These are phyloP conservation scores for Gortyna flavago DNA, from an alignment of 2,888 invertebrate species.

Conservation along the genomic window DNA sequence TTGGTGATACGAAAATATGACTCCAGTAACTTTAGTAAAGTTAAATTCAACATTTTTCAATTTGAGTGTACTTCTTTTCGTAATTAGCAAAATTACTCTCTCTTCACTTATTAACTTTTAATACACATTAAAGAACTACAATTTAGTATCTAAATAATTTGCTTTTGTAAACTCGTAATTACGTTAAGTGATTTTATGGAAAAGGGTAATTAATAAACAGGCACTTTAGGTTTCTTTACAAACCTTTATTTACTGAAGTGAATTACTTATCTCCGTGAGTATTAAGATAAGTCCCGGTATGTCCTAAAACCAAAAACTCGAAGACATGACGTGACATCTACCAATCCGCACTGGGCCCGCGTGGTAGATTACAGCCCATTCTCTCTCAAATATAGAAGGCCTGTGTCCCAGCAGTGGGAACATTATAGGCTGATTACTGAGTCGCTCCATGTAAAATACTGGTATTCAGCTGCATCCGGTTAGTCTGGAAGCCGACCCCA, in stretches of 20 bases:
- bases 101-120: background rate
- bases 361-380: no score
- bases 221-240: background rate
- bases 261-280: background rate
- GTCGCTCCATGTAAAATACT: no score
- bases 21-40: slow-evolving; percentile 31
- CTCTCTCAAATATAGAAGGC: no score
- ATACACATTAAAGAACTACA: background rate
- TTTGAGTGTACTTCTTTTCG: slow-evolving; percentile 12
- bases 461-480: no score
- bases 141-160: background rate
- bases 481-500: no score
- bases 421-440: no score
- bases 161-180: background rate
- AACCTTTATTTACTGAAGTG: no score
- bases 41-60: slow-evolving; percentile 8
- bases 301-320: background rate
- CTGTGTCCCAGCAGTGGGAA: no score
- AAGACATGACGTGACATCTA: background rate
- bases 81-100: background rate
- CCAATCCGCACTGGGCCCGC: no score
- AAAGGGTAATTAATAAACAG: background rate
- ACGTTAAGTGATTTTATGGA: background rate
- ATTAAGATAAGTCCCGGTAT: background rate
- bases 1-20: slow-evolving; percentile 37